These are phyloP conservation scores for Gavialis gangeticus DNA, from an alignment of 2,113 vertebrate genomes.

Conservation along the genomic window DNA sequence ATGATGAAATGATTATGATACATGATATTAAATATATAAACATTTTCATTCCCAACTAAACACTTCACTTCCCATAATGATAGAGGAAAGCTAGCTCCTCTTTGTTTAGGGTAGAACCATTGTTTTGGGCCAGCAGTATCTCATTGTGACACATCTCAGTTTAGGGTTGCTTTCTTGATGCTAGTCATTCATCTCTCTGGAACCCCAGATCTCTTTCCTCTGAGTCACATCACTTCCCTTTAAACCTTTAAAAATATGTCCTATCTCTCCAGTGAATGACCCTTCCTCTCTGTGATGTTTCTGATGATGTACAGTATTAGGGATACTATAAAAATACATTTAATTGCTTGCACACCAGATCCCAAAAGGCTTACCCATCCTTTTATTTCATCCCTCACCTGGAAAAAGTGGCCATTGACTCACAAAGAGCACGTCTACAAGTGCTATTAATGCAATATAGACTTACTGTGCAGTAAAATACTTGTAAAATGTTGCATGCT, in stretches of 20 bases:
- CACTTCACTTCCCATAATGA: background rate
- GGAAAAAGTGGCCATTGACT: background rate
- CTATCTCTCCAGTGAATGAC: background rate
- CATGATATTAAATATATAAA: background rate
- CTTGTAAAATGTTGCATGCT: no score
- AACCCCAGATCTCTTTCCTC: background rate
- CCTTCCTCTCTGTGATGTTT: background rate
- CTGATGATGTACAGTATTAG: background rate
- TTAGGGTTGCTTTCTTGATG: background rate
- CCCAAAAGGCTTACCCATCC: background rate
- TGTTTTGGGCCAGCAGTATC: background rate
- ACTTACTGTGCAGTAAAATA: no score
- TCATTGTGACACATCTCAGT: background rate
- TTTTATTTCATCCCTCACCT: background rate
- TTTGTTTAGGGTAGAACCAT: background rate
- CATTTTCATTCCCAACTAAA: background rate
- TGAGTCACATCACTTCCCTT: background rate
- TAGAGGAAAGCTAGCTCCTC: background rate
- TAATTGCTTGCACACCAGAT: background rate
- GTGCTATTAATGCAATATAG: no score
- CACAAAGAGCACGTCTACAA: background rate
- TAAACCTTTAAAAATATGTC: background rate
- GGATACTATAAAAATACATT: background rate
- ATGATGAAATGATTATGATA: accelerated
- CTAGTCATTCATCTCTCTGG: background rate